Evolutionary conservation across 1,140 invertebrate genomes (phyloP), one percentile per base, ranked within the genome.

Genomic region (Spodoptera litura): DNA sequence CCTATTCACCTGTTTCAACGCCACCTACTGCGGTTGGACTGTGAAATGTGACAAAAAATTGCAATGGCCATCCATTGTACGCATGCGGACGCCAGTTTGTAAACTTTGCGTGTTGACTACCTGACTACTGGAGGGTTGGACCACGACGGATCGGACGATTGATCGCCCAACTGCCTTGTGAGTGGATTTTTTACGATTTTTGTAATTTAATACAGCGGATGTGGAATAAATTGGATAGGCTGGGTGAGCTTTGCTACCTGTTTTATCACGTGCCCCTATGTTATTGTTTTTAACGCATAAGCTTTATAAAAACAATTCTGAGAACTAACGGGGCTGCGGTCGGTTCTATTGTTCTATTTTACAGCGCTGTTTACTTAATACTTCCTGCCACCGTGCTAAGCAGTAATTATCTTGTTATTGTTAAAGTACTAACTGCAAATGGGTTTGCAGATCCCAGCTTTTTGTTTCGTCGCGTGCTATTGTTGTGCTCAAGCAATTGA

Each of bases 21-120:
- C 84, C 84, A 88, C 83, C 78, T 82, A 83, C 84, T 91, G 89
- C 85, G 91, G 88, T 89, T 89, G 83, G 86, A 92, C 92, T 92
- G 89, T 93, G 91, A 91, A 93, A 93, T 93, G 91, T 94, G 89
- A 93, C 89, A 94, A 94, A 92, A 94, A 93, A 91, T 93, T 91
- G 90, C 90, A 91, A 92, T 90, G 90, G 88, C 83, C 83, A 73
- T 79, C 83, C 83, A 85, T 91, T 90, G 87, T 90, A 81, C 80
- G 78, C 31, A 56, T 81, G 81, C 78, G 86, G 86, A 87, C 84
- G 78, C 77, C 66, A 78, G 85, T 92, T 91, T 87, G 91, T 92
- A 90, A 92, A 93, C 90, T 93, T 91, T 89, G 89, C 81, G 91
- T 90, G 85, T 81, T 87, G 81, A 89, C 88, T 93, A 93, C 92